Conservation (phyloP, 2,113 vertebrate species). For the Anhinga anhinga region DNA sequence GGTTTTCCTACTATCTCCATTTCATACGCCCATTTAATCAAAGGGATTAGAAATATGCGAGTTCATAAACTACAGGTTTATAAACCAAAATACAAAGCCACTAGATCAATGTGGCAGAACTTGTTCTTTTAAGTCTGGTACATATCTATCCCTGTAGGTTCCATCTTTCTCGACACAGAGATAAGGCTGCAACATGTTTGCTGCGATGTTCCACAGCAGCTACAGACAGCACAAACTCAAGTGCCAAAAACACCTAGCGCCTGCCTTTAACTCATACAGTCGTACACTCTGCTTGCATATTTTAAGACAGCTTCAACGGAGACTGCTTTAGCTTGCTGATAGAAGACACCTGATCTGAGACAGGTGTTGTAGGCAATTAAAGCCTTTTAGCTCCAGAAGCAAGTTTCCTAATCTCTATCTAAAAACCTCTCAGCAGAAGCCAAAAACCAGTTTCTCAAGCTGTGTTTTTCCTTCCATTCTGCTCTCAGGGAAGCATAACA, state of each 20-base stretch:
- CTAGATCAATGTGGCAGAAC: neutral
- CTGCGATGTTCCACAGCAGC: neutral
- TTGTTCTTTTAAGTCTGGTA: neutral
- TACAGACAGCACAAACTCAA: neutral
- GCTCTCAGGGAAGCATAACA: neutral
- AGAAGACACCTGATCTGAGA: neutral
- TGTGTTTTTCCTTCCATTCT: neutral
- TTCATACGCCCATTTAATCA: neutral
- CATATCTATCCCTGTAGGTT: neutral
- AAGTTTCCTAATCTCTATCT: neutral
- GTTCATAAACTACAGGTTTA: neutral
- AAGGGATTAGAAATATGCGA: neutral
- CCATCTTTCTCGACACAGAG: neutral
- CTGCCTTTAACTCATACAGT: neutral
- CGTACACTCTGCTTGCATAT: fast-evolving
- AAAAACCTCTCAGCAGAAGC: neutral
- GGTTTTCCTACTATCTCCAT: neutral
- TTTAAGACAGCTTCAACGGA: neutral
- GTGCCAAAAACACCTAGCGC: neutral
- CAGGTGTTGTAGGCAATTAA: neutral
- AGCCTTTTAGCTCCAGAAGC: neutral
- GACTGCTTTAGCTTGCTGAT: neutral
- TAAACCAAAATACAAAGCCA: neutral
- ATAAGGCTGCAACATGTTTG: neutral
- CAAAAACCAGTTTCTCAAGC: neutral